phyloP scores from a whole-genome alignment of 2,113 vertebrate genomes.

The Murina feae region DNA sequence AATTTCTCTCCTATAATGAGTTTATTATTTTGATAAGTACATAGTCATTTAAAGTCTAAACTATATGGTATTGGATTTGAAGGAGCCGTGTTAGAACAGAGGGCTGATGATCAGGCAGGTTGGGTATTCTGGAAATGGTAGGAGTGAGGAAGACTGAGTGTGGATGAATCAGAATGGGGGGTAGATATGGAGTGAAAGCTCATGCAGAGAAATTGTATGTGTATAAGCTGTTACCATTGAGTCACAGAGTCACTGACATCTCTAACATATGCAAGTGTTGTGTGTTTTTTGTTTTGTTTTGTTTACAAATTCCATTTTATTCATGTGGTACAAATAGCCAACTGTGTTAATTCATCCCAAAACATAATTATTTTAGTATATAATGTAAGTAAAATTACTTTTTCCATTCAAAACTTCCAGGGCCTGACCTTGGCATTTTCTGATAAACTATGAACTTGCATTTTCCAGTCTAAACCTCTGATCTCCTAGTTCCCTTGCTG shows the following conservation, averaged over 20 bases:
- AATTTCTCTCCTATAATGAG: neutral
- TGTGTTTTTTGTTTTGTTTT: neutral
- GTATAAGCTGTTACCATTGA: neutral
- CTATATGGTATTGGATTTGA: neutral
- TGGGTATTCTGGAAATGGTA: neutral
- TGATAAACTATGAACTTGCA: neutral
- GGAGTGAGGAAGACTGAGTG: neutral
- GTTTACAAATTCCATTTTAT: neutral
- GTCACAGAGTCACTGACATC: neutral
- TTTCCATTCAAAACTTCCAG: neutral
- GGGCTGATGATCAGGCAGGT: neutral
- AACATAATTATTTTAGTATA: neutral
- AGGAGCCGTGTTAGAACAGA: neutral
- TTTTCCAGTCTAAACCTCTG: neutral
- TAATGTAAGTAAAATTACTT: neutral
- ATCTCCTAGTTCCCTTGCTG: neutral
- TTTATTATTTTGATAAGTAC: neutral
- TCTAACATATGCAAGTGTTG: fast-evolving
- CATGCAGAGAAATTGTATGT: neutral
- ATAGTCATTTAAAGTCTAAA: neutral
- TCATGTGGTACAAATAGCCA: neutral
- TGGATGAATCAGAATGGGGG: neutral
- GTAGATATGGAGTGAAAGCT: neutral
- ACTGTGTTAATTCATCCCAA: neutral
- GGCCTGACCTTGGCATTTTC: neutral